Conservation (phyloP, 2,797 vertebrate genomes). For the Brachyrhaphis roseni region DNA sequence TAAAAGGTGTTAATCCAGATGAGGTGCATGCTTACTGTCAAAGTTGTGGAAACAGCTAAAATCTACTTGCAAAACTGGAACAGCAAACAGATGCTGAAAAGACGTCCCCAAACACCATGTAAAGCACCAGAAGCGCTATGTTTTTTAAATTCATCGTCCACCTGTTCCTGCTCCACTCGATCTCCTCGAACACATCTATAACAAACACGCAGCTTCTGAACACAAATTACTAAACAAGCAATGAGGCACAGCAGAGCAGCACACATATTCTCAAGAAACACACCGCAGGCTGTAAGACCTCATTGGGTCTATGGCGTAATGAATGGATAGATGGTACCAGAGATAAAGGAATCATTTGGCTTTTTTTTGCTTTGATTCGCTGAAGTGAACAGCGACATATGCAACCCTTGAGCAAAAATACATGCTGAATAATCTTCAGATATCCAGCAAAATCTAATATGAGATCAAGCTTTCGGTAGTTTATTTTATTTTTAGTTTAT, state of each 20-base stretch:
- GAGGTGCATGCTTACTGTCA: background rate
- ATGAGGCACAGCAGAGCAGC: constrained; percentile 2
- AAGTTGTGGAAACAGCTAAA: background rate
- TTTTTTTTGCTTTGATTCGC: constrained; percentile 16
- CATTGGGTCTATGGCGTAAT: constrained; percentile 32
- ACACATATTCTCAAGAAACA: constrained; percentile 29
- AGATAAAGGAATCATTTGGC: constrained; percentile 22
- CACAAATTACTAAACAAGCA: constrained; percentile 50
- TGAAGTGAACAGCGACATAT: constrained; percentile 38
- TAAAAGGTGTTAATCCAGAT: background rate
- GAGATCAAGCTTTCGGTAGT: constrained; percentile 10
- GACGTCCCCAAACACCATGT: background rate
- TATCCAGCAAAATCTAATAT: constrained; percentile 20
- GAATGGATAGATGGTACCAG: constrained; percentile 20
- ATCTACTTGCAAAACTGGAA: constrained; percentile 1
- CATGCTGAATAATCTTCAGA: constrained; percentile 24
- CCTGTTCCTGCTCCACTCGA: constrained; percentile 37
- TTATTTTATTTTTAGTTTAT: constrained; percentile 18
- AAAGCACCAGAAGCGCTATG: background rate
- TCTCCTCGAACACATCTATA: constrained; percentile 36
- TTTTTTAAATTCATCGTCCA: constrained; percentile 23
- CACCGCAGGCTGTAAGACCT: constrained; percentile 25
- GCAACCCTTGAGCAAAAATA: constrained; percentile 40
- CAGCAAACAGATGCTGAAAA: constrained; percentile 7
- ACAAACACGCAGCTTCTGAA: constrained; percentile 30